Evolutionary conservation across 2,888 invertebrate genomes (phyloP), one percentile per base, ranked within the genome.

Genomic region (Polyommatus icarus): DNA sequence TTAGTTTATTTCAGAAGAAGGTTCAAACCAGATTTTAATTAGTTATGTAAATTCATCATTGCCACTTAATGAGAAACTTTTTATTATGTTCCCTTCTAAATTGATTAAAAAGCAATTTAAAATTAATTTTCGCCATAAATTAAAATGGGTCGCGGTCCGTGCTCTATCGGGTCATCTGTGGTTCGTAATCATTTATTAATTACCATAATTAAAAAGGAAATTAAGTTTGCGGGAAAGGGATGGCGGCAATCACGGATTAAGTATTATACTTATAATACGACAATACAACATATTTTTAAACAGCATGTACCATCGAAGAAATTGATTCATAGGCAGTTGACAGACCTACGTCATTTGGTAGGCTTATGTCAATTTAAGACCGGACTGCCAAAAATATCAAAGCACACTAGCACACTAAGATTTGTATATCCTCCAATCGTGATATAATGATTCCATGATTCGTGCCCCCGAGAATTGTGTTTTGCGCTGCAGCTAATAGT

Each of bases 21-120:
- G 7, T 59, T 59, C 57, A 7, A 20, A 1, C 67, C 67, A 32
- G 24, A 24, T 67, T 29, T 29, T 29, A 67, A 67, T 67, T 67
- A 32, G 4, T 67, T 29, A 18, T 67, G 29, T 67, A 67, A 67
- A 29, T 29, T 67, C 67, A 32, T 29, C 29, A 67, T 32, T 29
- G 29, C 67, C 67, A 67, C 67, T 18, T 67, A 29, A 67, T 67
- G 67, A 29, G 15, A 67, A 67, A 29, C 18, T 67, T 67, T 24
- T 12, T 12, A 29, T 67, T 67, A 67, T 67, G 61, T 29, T 18
- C 67, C 29, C 67, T 67, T 32, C 32, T 67, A 67, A 67, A 32
- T 29, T 67, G 67, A 29, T 67, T 67, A 67, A 67, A 67, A 67
- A 67, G 67, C 67, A 67, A 67, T 67, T 67, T 67, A 15, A 67